Conservation (phyloP, 35 echinoderm and acorn worm genomes). For the Stichopus chloronotus region DNA sequence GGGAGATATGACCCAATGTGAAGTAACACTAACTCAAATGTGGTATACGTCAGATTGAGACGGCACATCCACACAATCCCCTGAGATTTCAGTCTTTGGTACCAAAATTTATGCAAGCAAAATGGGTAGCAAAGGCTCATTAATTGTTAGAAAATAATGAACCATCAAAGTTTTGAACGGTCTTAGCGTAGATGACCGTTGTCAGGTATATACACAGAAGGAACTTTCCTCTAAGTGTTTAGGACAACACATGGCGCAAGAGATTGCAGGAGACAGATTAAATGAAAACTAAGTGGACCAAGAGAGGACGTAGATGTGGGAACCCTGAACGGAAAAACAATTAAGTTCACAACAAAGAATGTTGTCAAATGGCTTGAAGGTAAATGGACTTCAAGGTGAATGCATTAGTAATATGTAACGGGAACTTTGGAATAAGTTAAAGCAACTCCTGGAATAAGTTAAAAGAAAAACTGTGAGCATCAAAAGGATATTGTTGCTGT, state of each 20-base stretch:
- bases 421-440: slow-evolving; percentile 49
- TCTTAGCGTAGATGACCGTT: slow-evolving; percentile 30
- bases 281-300: slow-evolving; percentile 36
- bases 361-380: slow-evolving; percentile 16
- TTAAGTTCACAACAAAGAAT: slow-evolving; percentile 40
- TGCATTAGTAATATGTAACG: slow-evolving; percentile 64
- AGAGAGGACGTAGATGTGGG: slow-evolving; percentile 52
- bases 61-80: slow-evolving; percentile 42
- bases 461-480: no score
- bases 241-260: slow-evolving; percentile 49
- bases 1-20: slow-evolving; percentile 57
- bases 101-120: slow-evolving; percentile 37
- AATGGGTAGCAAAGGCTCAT: slow-evolving; percentile 63
- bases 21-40: slow-evolving; percentile 42
- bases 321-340: slow-evolving; percentile 50
- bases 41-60: slow-evolving; percentile 37
- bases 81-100: slow-evolving; percentile 37
- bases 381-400: no score
- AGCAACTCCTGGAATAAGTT: slow-evolving; percentile 44
- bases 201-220: not conserved
- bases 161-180: slow-evolving; percentile 22
- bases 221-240: slow-evolving; percentile 50
- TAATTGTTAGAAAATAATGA: slow-evolving; percentile 39
- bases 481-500: no score
- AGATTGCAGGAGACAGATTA: slow-evolving; percentile 31